Evolutionary conservation across 2,888 invertebrate species (phyloP).

Genomic region (Cylindroiulus punctatus): DNA sequence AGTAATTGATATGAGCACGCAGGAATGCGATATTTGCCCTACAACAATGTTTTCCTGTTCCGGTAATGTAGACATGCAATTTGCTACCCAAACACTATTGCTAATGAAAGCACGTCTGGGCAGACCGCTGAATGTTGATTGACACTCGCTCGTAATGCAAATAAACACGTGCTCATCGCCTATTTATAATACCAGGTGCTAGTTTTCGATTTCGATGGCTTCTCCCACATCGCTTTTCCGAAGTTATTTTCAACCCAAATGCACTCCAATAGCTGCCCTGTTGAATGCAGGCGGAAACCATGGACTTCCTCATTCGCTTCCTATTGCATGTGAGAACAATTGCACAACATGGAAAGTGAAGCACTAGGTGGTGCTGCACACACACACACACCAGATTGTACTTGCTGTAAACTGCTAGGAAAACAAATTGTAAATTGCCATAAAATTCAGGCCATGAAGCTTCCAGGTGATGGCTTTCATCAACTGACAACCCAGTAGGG

Average conservation of each 20-base stretch:
- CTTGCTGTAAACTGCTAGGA: too few species aligned
- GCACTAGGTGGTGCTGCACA: not conserved
- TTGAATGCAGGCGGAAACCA: not conserved
- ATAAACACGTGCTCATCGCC: not conserved
- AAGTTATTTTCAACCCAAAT: not conserved
- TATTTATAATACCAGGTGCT: constrained; percentile 15
- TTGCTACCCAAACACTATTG: not conserved
- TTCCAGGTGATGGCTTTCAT: too few species aligned
- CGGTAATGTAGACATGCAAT: not conserved
- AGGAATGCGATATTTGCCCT: not conserved
- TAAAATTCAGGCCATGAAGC: too few species aligned
- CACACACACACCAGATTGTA: too few species aligned
- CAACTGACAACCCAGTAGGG: too few species aligned
- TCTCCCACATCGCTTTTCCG: not conserved
- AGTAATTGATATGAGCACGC: not conserved
- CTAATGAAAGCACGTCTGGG: not conserved
- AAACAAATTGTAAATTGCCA: too few species aligned
- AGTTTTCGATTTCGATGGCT: constrained; percentile 17
- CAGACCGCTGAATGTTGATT: constrained; percentile 7
- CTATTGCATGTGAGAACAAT: not conserved
- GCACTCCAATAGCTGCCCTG: not conserved
- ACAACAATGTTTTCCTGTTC: not conserved
- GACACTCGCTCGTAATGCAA: constrained; percentile 8
- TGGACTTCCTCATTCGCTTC: not conserved
- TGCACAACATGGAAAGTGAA: not conserved